Conservation (phyloP, 2,888 invertebrate genomes). For the Tridacna crocea region DNA sequence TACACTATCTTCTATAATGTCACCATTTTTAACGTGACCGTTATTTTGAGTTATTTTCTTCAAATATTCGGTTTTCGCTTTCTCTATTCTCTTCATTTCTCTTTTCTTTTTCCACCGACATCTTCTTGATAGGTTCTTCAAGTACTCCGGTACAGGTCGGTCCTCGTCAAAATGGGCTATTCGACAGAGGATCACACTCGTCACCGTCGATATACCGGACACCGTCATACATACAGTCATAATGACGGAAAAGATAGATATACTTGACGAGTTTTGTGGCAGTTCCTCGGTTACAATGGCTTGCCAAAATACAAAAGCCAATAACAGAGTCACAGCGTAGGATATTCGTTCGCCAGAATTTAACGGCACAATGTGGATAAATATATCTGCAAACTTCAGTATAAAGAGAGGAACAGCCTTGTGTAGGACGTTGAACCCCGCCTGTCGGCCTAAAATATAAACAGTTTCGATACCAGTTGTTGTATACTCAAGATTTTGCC, state of each 20-base stretch:
- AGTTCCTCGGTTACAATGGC: conserved; percentile 17
- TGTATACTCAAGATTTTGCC: not conserved
- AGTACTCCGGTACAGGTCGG: not conserved
- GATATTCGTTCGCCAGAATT: conserved; percentile 14
- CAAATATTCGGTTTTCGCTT: not conserved
- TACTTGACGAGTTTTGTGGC: conserved; percentile 3
- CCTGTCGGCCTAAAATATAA: not conserved
- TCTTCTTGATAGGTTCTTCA: not conserved
- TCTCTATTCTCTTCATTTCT: not conserved
- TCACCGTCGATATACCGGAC: not conserved
- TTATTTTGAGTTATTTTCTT: not conserved
- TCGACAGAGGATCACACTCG: conserved; percentile 10
- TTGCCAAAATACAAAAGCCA: conserved; percentile 19
- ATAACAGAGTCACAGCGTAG: conserved; percentile 2
- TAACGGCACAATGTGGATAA: conserved; percentile 8
- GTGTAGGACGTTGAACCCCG: not conserved
- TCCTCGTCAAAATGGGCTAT: conserved; percentile 5
- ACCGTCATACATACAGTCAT: not conserved
- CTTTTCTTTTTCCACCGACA: conserved; percentile 4
- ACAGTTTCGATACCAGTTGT: not conserved
- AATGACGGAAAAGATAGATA: conserved; percentile 6
- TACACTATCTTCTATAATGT: not conserved
- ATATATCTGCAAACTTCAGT: not conserved
- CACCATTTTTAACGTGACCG: not conserved
- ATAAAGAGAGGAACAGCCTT: not conserved